phyloP scores from a whole-genome alignment of 2,113 vertebrate genomes.

The Tachycineta bicolor region DNA sequence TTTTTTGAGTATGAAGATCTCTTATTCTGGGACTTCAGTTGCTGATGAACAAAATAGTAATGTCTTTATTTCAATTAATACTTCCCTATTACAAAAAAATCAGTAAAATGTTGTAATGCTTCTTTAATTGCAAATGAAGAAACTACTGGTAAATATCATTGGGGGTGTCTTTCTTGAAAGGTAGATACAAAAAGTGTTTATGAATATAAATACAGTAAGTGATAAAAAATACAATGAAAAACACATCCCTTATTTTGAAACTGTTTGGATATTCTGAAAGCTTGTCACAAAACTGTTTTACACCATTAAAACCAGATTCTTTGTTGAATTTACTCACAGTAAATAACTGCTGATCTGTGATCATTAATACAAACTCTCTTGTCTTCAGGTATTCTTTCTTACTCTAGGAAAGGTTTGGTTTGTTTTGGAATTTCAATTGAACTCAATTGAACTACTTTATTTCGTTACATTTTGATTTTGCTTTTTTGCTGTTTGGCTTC shows the following conservation, averaged over 20 bases:
- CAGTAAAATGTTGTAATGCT: not conserved
- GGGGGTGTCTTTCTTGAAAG: not conserved
- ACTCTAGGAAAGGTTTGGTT: not conserved
- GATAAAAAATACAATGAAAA: not conserved
- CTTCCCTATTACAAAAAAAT: not conserved
- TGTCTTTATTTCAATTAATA: not conserved
- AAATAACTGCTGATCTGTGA: not conserved
- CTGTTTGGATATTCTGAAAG: not conserved
- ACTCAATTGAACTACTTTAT: rapidly evolving
- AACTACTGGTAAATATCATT: not conserved
- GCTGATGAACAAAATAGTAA: not conserved
- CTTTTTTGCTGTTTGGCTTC: not conserved
- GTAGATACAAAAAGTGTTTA: not conserved
- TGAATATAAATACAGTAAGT: not conserved
- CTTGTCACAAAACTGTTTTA: not conserved
- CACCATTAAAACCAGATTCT: not conserved
- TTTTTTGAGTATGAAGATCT: not conserved
- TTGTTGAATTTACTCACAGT: not conserved
- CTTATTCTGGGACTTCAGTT: not conserved
- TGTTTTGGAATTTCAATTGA: not conserved
- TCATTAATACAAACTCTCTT: not conserved
- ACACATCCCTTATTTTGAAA: not conserved
- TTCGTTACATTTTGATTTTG: not conserved
- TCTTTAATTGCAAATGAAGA: not conserved
- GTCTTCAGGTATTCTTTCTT: not conserved